phyloP scores from a whole-genome alignment of 30 jellyfish, hydroid and myxozoan species.

The Chrysaora quinquecirrha region DNA sequence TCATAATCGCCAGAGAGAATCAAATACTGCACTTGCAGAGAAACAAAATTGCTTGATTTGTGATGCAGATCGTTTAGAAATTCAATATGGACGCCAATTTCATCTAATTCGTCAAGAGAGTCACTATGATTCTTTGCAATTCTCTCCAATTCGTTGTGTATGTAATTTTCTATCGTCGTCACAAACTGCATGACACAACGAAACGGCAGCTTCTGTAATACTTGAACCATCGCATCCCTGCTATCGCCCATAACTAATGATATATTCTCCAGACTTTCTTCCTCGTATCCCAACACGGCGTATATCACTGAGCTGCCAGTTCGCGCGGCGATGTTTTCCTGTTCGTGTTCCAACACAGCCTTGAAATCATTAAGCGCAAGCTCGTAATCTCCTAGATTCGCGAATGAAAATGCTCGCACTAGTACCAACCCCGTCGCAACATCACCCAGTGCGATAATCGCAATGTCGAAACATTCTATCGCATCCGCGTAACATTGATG shows the following conservation, averaged over 20 bases:
- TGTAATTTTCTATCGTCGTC: slow-evolving; percentile 29
- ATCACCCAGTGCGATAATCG: slow-evolving; percentile 68
- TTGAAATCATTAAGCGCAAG: slow-evolving; percentile 71
- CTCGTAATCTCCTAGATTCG: slow-evolving; percentile 73
- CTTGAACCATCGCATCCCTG: slow-evolving; percentile 54
- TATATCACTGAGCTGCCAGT: slow-evolving; percentile 75
- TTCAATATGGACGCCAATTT: slow-evolving; percentile 44
- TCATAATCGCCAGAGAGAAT: slow-evolving; percentile 46
- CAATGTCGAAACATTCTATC: slow-evolving; percentile 78
- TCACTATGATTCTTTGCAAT: slow-evolving; percentile 5
- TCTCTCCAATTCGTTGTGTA: slow-evolving; percentile 2
- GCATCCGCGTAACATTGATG: slow-evolving; percentile 69
- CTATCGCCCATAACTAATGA: slow-evolving; percentile 33
- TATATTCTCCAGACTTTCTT: slow-evolving; percentile 47
- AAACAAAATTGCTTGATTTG: slow-evolving; percentile 19
- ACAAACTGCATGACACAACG: slow-evolving; percentile 55
- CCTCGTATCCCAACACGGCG: slow-evolving; percentile 68
- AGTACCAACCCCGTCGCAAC: slow-evolving; percentile 79
- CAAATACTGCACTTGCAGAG: slow-evolving; percentile 36
- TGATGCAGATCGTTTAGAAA: slow-evolving; percentile 19
- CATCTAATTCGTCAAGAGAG: too few species aligned
- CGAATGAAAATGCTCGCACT: slow-evolving; percentile 78
- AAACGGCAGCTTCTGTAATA: slow-evolving; percentile 65
- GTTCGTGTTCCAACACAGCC: slow-evolving; percentile 59
- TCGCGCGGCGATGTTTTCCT: slow-evolving; percentile 63